A percentile compares a stretch with the other conserved stretches of the same genome.
Evolutionary conservation across 2,888 invertebrate genomes (phyloP).

Genomic region (Eupithecia inturbata): DNA sequence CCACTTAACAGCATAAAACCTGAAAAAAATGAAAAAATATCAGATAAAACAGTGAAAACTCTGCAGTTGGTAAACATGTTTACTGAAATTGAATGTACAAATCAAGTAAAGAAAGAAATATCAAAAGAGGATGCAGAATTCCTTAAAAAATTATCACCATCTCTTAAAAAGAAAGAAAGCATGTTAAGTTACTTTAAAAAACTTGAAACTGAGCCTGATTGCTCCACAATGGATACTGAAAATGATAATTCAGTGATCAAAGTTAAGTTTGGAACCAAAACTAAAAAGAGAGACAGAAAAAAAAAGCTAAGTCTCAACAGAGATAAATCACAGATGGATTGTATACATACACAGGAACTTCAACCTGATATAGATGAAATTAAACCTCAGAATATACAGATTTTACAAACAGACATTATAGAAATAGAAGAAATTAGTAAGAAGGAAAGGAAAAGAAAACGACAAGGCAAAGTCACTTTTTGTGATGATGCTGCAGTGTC

Average conservation of each 20-base stretch:
- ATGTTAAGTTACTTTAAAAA: constrained; percentile 85
- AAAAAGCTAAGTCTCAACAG: constrained; percentile 56
- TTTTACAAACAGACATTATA: neutral
- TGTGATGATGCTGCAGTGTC: constrained; percentile 30
- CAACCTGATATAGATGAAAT: constrained; percentile 21
- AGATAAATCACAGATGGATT: constrained; percentile 28
- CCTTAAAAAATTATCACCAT: constrained; percentile 82
- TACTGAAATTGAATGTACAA: constrained; percentile 48
- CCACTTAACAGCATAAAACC: constrained; percentile 33
- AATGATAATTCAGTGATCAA: constrained; percentile 60
- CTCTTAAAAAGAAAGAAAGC: constrained; percentile 84
- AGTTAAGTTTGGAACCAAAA: constrained; percentile 65
- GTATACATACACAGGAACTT: constrained; percentile 39
- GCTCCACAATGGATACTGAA: constrained; percentile 47
- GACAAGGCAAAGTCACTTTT: constrained; percentile 20
- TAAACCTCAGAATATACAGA: neutral
- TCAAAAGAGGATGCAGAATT: constrained; percentile 75
- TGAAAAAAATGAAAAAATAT: constrained; percentile 35
- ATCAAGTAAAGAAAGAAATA: constrained; percentile 49
- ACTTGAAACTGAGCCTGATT: constrained; percentile 65
- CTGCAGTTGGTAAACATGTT: constrained; percentile 65
- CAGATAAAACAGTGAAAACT: constrained; percentile 47
- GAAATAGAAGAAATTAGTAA: constrained; percentile 19
- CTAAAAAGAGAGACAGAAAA: constrained; percentile 61
- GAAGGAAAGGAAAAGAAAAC: constrained; percentile 41